Evolutionary conservation across 2,113 vertebrate genomes (phyloP), one percentile per base, ranked within the genome.

Genomic region (Rhinolophus sinicus): DNA sequence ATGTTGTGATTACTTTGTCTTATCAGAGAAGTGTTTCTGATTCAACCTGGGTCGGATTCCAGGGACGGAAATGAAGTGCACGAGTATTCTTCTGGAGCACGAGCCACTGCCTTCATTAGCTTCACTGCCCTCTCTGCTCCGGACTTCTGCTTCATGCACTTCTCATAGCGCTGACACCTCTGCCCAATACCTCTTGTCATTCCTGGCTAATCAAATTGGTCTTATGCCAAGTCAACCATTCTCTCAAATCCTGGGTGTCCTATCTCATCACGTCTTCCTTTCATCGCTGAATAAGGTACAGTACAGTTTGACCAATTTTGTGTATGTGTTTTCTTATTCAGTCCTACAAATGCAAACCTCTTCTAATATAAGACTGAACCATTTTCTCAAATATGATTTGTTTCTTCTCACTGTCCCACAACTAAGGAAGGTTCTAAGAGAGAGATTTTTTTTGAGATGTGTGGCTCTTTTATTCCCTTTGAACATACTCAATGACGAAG

Each of bases 181-280:
- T 81, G 44, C 62, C 92, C 95, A 96, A 90, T 96, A 80, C 28
- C 44, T 89, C 93, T 94, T 98, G 93, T 97, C 96, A 97, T 96
- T 97, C 95, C 95, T 95, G 96, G 93, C 97, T 95, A 95, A 95
- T 89, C 96, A 92, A 96, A 94, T 83, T 94, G 97, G 97, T 56
- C 73, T 87, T 85, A 73, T 50, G 97, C 96, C 97, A 97, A 95
- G 38, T 60, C 82, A 87, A 81, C 73, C 82, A 93, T 96, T 94
- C 96, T 93, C 89, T 97, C 64, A 70, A 83, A 93, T 94, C 89
- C 62, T 96, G 75, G 73, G 82, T 96, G 96, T 93, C 95, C 69
- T 73, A 78, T 96, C 78, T 97, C 96, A 97, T 95, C 96, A 67
- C 26, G 64, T 89, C 80, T 96, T 95, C 83, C 78, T 96, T 97